Conservation (phyloP, 2,113 vertebrate genomes). For the Cryptotis parvus region DNA sequence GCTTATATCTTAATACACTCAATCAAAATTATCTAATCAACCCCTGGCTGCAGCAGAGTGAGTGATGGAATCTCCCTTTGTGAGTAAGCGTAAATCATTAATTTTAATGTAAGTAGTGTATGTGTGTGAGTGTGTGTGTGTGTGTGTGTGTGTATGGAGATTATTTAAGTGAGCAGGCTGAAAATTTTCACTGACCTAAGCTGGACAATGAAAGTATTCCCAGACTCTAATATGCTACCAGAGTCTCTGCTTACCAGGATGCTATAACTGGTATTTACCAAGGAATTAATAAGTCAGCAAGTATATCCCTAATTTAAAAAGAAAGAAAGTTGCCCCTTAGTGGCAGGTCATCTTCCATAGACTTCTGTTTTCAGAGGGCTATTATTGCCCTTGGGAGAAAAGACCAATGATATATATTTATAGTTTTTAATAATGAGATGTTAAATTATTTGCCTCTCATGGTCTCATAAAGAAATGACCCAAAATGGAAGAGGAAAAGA, state of each 20-base stretch:
- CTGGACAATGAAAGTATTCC: background rate
- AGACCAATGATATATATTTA: background rate
- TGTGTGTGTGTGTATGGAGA: background rate
- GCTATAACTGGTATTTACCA: background rate
- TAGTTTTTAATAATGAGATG: background rate
- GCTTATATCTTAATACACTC: conserved; percentile 49
- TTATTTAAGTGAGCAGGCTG: background rate
- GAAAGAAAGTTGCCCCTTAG: background rate
- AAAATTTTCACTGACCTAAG: background rate
- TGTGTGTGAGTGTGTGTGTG: background rate
- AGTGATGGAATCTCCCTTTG: conserved; percentile 17
- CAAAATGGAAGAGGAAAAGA: no score
- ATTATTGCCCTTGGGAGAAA: background rate
- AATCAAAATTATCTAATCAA: conserved; percentile 33
- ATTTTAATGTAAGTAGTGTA: conserved; percentile 56
- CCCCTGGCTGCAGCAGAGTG: background rate
- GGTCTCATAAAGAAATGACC: no score
- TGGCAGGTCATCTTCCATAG: background rate
- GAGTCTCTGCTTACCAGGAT: background rate
- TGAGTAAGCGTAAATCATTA: conserved; percentile 40
- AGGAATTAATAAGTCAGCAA: background rate
- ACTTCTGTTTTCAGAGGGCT: background rate
- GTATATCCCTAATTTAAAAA: conserved; percentile 43
- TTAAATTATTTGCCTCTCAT: background rate
- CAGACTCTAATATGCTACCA: background rate